Evolutionary conservation across 1,140 invertebrate genomes (phyloP), one percentile per base, ranked within the genome.

Genomic region (Cheumatopsyche charites): DNA sequence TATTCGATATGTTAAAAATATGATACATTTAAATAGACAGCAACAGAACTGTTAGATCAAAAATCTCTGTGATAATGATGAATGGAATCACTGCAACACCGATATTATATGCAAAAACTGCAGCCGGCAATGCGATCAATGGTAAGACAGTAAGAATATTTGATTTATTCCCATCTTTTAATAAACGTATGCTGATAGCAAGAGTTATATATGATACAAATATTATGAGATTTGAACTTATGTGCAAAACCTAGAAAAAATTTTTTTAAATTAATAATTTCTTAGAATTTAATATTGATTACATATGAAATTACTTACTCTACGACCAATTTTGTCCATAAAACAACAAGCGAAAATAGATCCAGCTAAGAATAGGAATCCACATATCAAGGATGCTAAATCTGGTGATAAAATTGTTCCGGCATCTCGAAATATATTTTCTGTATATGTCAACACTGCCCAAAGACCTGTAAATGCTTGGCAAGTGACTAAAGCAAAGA

Each of bases 61-160:
- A 89, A 13, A 90, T 83, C 78, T 91, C 90, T 0, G 88, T 84
- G 43, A 87, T 83, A 0, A 90, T 78, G 1, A 91, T 80, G 76
- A 87, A 88, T 0, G 90, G 89, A 47, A 87, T 78, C 1, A 80
- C 80, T 1, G 85, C 85, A 26, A 83, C 76, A 0, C 86, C 87
- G 0, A 87, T 36, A n/a, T 81, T 79, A 47, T 84, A 86, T 0
- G 82, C 79, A 0, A 88, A 78, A 49, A 91, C 86, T 74, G 86
- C 91, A 1, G 86, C 26, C 0, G 84, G 83, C 0, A 87, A 61
- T 1, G 86, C 81, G 0, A 84, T 43, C 0, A 90, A 78, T 1
- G 89, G 86, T 1, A 90, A 71, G 84, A 84, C 86, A 12, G 2
- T 25, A 13, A 25, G 11, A 21, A 58, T 9, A 25, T 23, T 23